Evolutionary conservation across 1,140 invertebrate genomes (phyloP), one percentile per base, ranked within the genome.

Genomic region (Drosophila busckii): DNA sequence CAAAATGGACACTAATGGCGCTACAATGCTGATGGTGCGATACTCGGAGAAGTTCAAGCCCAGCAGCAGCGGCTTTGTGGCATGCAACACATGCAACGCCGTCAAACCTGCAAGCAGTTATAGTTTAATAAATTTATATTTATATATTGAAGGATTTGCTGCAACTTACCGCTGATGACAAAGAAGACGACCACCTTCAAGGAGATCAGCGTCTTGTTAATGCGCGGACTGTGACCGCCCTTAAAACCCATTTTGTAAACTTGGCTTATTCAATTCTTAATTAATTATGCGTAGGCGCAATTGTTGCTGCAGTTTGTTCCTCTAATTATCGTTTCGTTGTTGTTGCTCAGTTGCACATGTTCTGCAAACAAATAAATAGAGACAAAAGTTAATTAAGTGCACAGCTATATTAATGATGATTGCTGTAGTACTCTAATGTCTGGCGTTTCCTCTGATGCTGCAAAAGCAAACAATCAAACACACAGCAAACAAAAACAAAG

Each of bases 1-100:
- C 7, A 95, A 68, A 22, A 94, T 89, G 0, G 93, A 92, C 1
- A 94, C 88, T 37, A 92, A 90, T 1, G 94, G 92, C 2, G 93
- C 91, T 6, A 94, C 88, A 23, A 93, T 92, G 20, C 93, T 94
- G 52, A 95, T 92, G 8, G 93, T 88, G 3, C 92, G 90, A 7
- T 92, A 90, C 75, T 96, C 93, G 7, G 91, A 89, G 49, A 90
- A 88, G 25, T 91, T 91, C 29, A 96, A 70, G 1, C 94, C 94
- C 34, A 93, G 87, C 19, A 89, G 83, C 41, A 90, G 87, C 89
- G 95, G 95, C 84, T 94, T 94, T 4, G 92, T 87, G 1, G 93
- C 90, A 15, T 95, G 90, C 80, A 94, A 93, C 7, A 94, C 92
- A 62, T 94, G 91, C 29, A 96, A 88, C 64, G 92, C 93, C 54